Base-by-base conservation (phyloP, 2,113 vertebrate genomes). In the Scomber colias region DNA sequence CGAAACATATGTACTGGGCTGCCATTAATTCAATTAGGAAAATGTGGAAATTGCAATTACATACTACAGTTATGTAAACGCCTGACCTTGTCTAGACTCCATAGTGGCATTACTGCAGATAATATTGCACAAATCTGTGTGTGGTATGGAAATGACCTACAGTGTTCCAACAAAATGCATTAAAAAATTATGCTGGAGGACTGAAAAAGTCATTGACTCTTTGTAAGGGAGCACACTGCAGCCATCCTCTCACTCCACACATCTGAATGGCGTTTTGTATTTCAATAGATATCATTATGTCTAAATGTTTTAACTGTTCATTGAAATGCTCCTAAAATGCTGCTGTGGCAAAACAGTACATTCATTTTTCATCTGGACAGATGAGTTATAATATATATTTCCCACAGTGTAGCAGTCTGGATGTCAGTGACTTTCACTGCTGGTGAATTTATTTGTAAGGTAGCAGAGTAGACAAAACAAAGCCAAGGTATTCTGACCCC, bases 1-100 rank as follows among this genome's bases (percentile, higher is more conserved):
- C 17, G 31, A 67, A 63, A 71, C 51, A 8, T 62, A 17, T 44
- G 59, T 48, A 64, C 75, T 77, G 73, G 73, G 67, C 35, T 70
- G 82, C 75, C 75, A 66, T 50, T 80, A 75, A 87, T 87, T 92
- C 69, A 82, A 81, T 85, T 85, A 83, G 35, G 45, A 48, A 61
- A 75, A 90, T 81, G 70, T 68, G 54, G 40, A 68, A 30, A 81
- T 71, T 57, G 70, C 44, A 75, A 76, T 85, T 85, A 88, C 72
- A 88, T 56, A 75, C 63, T 57, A 54, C 72, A 44, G 61, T 85
- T 73, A 76, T 75, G 56, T 63, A 61, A 77, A 77, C 17, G 0
- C 40, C 8, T 89, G 85, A 90, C 88, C 89, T 92, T 89, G 84
- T 81, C 73, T 21, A 3, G 11, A 21, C 73, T 61, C 51, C 63